phyloP scores from a whole-genome alignment of 92 coral and sea anemone species.

The Siderastrea siderea region DNA sequence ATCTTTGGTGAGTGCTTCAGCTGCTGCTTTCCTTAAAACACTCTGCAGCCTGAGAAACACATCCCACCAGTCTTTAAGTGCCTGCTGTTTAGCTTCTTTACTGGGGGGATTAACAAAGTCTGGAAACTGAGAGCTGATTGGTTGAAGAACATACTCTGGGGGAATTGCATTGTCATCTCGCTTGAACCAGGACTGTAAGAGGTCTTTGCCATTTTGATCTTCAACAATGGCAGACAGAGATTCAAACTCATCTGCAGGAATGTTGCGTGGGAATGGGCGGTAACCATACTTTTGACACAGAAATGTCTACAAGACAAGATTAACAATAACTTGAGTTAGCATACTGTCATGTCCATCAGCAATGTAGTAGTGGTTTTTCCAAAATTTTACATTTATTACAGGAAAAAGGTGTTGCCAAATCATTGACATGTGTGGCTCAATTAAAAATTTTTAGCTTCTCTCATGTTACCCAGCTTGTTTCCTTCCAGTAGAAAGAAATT shows the following conservation, averaged over 20 bases:
- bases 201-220: constrained; percentile 75
- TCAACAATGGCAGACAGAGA: constrained; percentile 67
- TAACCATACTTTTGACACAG: constrained; percentile 95
- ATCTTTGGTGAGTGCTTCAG: constrained; percentile 62
- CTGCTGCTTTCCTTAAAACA: constrained; percentile 80
- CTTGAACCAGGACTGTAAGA: constrained; percentile 77
- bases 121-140: constrained; percentile 87
- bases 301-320: constrained; percentile 64
- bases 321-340: background rate
- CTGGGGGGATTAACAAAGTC: constrained; percentile 61
- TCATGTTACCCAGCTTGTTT: no score
- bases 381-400: no score
- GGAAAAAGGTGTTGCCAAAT: no score
- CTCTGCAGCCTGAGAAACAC: constrained; percentile 76
- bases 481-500: no score
- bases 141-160: constrained; percentile 89
- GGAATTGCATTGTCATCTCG: constrained; percentile 86
- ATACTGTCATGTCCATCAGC: no score
- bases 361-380: no score
- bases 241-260: constrained; percentile 84
- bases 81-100: constrained; percentile 73
- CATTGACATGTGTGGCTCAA: no score
- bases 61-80: constrained; percentile 83
- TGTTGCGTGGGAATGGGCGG: constrained; percentile 83
- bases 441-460: no score